phyloP scores from a whole-genome alignment of 2,797 vertebrate species.

The Paratrypauchen microcephalus region DNA sequence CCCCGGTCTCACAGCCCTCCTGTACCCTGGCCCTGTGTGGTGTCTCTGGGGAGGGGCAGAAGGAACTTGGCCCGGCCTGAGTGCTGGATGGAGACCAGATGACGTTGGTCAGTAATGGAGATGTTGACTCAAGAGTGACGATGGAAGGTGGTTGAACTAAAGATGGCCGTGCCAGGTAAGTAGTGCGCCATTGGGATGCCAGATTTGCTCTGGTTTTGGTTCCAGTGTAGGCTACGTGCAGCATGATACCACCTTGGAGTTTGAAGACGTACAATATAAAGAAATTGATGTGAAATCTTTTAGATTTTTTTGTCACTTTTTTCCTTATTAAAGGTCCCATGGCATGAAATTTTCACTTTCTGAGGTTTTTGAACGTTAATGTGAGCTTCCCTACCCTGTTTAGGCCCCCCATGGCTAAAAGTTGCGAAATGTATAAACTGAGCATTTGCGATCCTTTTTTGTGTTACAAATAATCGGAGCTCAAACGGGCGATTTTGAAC shows the following conservation, averaged over 20 bases:
- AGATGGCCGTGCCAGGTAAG: conserved; percentile 51
- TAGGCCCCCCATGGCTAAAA: too few relatives aligned
- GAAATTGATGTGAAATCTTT: too few relatives aligned
- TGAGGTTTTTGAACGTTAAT: too few relatives aligned
- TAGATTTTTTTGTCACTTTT: background rate
- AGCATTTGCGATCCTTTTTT: too few relatives aligned
- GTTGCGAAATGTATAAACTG: too few relatives aligned
- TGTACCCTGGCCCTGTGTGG: conserved; percentile 43
- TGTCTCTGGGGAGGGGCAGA: conserved; percentile 53
- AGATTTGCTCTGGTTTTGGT: conserved; percentile 14
- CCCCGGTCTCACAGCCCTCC: conserved; percentile 45
- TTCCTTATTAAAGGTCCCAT: too few relatives aligned
- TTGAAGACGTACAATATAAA: too few relatives aligned
- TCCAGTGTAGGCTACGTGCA: conserved; percentile 7
- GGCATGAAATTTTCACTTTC: too few relatives aligned
- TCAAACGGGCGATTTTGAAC: too few relatives aligned
- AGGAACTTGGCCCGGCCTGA: conserved; percentile 53
- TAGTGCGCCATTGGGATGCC: conserved; percentile 23
- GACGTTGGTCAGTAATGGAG: conserved; percentile 47
- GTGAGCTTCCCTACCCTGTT: too few relatives aligned
- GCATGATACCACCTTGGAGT: background rate
- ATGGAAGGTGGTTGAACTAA: conserved; percentile 36
- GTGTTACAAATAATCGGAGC: too few relatives aligned
- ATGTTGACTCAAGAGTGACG: conserved; percentile 62
- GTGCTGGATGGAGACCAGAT: conserved; percentile 46